phyloP scores from a whole-genome alignment of 2,797 vertebrate species.

The Aselliscus stoliczkanus region DNA sequence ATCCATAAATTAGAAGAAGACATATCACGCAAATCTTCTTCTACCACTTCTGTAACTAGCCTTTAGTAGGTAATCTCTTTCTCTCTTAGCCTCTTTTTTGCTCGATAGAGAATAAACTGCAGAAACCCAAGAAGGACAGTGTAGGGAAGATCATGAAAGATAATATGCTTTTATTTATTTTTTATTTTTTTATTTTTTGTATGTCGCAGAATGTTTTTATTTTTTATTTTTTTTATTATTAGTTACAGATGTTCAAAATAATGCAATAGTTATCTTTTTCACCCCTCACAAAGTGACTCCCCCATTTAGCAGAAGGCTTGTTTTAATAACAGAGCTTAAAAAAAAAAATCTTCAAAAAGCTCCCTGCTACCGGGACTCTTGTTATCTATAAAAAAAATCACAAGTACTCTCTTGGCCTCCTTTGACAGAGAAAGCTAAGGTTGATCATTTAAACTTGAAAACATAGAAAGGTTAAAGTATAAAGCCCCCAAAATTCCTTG shows the following conservation, averaged over 20 bases:
- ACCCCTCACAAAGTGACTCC: no score
- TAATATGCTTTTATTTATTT: neutral
- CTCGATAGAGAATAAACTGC: neutral
- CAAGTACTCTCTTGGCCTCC: neutral
- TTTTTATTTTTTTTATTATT: no score
- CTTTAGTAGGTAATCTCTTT: neutral
- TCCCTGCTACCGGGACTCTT: neutral
- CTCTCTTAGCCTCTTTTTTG: neutral
- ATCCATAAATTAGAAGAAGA: neutral
- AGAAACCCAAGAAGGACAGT: neutral
- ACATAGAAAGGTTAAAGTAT: slow-evolving; percentile 20
- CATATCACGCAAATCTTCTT: neutral
- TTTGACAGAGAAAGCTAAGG: slow-evolving; percentile 29
- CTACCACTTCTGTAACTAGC: rapidly evolving
- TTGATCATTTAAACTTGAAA: slow-evolving; percentile 52
- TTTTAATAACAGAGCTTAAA: neutral
- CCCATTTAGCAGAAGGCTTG: neutral
- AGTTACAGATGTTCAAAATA: no score
- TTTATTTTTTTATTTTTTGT: no score
- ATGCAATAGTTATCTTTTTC: no score
- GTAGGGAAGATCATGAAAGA: neutral
- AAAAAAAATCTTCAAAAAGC: neutral
- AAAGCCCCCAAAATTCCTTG: slow-evolving; percentile 5
- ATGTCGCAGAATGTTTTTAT: no score
- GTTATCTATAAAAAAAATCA: neutral